Base-by-base conservation (phyloP, 2,797 vertebrate species). In the Syndactyla subalaris region DNA sequence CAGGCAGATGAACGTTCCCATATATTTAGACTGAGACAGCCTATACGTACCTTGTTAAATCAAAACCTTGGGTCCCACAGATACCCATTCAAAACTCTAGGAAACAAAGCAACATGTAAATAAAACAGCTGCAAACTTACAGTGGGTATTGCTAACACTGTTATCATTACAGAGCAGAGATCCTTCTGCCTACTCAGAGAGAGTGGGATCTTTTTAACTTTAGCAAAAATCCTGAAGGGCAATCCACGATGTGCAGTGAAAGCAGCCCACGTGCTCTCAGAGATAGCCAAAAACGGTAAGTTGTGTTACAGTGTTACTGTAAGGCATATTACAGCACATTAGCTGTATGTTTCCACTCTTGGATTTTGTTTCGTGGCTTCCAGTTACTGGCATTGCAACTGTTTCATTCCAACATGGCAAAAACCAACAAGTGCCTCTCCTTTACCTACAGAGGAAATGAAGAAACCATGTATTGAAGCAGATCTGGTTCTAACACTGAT, bases 221-320 rank as follows among this genome's bases (percentile, higher is more conserved):
- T 99, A 93, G 97, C 97, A 67, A 98, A 98, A 95, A 93, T 98
- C 73, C 96, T 99, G 66, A 96, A 96, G 92, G 96, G 92, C 55
- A 98, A 97, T 15, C 97, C 98, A 93, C 93, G 27, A 12, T 98
- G 98, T 39, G 98, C 97, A 76, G 96, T 98, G 73, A 98, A 98
- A 96, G 98, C 98, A 89, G 98, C 98, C 32, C 97, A 99, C 59
- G 94, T 99, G 91, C 98, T 99, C 65, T 98, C 98, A 66, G 98
- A 99, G 96, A 98, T 99, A 97, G 98, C 98, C 72, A 98, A 98
- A 93, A 98, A 99, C 82, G 98, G 99, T 99, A 96, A 13, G 98
- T 62, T n/a, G 4, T 57, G 30, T 49, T 39, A 1, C 38, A 59
- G 26, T 7, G 12, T 39, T 85, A 58, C 73, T 46, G 59, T 18